Conservation (phyloP, 2,888 invertebrate genomes). For the Punctoribates punctum region DNA sequence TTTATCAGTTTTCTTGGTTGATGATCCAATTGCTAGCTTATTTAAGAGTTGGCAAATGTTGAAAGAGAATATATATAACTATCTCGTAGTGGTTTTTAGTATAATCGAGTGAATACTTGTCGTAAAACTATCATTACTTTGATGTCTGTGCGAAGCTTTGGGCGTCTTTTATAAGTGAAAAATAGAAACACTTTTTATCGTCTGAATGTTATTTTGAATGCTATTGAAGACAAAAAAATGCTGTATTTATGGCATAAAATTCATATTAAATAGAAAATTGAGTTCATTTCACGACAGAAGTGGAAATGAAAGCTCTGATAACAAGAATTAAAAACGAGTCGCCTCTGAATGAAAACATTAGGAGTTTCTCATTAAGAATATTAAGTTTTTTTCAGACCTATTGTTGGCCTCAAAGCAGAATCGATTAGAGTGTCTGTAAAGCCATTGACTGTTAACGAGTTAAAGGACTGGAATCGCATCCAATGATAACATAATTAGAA, state of each 20-base stretch:
- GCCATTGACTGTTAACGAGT: neutral
- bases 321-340: neutral
- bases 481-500: too few species aligned
- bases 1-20: too few species aligned
- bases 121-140: too few species aligned
- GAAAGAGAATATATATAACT: too few species aligned
- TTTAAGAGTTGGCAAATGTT: too few species aligned
- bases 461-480: neutral
- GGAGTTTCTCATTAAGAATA: neutral
- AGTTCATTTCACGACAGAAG: neutral
- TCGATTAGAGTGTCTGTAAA: neutral
- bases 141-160: neutral
- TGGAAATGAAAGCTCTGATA: neutral
- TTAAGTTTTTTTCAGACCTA: neutral
- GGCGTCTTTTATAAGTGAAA: constrained; percentile 2
- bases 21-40: too few species aligned
- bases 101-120: too few species aligned
- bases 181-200: neutral
- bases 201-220: neutral
- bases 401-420: neutral
- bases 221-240: neutral
- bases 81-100: too few species aligned
- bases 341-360: neutral
- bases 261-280: neutral
- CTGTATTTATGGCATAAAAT: neutral